Evolutionary conservation across 2,888 invertebrate species (phyloP).

Genomic region (Crossocerus cetratus): DNA sequence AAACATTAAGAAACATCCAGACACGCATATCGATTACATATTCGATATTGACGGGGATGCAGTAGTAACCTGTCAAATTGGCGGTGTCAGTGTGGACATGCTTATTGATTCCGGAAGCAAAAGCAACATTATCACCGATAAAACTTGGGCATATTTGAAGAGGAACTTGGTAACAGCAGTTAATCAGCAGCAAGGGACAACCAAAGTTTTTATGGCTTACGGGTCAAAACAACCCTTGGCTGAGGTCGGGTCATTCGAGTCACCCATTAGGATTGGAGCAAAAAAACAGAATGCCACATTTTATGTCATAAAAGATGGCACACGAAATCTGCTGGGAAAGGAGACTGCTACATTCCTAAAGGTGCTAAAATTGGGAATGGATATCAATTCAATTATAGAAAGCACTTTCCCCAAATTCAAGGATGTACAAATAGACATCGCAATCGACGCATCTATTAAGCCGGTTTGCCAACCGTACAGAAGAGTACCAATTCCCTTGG

Average conservation of each 20-base stretch:
- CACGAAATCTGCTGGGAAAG: too few species aligned
- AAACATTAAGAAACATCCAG: not conserved
- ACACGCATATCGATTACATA: conserved; percentile 26
- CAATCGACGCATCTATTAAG: not conserved
- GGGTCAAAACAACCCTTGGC: too few species aligned
- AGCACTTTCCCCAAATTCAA: not conserved
- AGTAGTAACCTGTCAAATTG: conserved; percentile 21
- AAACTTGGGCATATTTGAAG: conserved; percentile 50
- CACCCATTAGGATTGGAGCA: too few species aligned
- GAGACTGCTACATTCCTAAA: conserved; percentile 43
- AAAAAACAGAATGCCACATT: too few species aligned
- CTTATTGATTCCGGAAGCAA: conserved; percentile 54
- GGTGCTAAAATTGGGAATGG: conserved; percentile 31
- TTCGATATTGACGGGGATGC: conserved; percentile 31
- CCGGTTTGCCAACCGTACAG: not conserved
- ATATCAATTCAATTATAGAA: not conserved
- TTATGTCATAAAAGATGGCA: too few species aligned
- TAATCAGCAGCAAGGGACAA: not conserved
- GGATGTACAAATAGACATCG: not conserved
- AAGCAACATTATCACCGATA: conserved; percentile 51
- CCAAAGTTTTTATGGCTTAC: too few species aligned
- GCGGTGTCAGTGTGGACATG: conserved; percentile 46
- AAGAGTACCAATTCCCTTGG: conserved; percentile 48
- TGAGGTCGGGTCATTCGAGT: too few species aligned
- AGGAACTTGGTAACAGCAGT: conserved; percentile 34